These are phyloP conservation scores for Malurus melanocephalus DNA, from an alignment of 2,113 vertebrate species.

Conservation along the genomic window DNA sequence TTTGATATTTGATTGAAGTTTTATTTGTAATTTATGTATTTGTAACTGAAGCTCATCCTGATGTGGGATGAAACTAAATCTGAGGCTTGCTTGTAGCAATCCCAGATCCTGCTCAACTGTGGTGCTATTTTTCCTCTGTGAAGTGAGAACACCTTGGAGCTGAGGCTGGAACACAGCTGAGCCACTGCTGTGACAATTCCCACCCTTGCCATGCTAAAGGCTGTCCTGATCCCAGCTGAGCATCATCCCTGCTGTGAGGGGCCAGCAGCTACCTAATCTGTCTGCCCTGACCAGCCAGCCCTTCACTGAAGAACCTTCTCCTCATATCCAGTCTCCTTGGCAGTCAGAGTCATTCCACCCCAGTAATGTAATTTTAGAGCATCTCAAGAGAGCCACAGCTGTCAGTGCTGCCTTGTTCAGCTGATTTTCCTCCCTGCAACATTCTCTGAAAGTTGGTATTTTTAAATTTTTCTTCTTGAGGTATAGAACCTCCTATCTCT, in stretches of 20 bases:
- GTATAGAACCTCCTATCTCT: background rate
- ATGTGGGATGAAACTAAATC: background rate
- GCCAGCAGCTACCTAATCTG: background rate
- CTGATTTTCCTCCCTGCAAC: background rate
- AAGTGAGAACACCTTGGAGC: background rate
- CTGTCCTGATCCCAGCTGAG: background rate
- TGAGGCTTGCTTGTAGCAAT: background rate
- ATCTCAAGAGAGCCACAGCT: background rate
- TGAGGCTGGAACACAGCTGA: accelerated
- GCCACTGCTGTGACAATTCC: background rate
- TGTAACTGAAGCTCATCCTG: background rate
- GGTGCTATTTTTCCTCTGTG: background rate
- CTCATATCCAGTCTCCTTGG: background rate
- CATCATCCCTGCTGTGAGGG: background rate
- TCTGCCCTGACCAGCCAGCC: background rate
- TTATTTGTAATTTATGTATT: background rate
- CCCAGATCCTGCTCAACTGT: background rate
- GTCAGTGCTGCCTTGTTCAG: background rate
- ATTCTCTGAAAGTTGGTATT: background rate
- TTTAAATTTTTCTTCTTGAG: background rate
- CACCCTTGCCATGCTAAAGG: background rate
- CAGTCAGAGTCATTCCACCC: background rate
- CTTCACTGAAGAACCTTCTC: background rate
- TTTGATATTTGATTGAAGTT: background rate
- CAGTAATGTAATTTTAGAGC: background rate